Evolutionary conservation across 2,113 vertebrate genomes (phyloP).

Genomic region (Noturus placidus): DNA sequence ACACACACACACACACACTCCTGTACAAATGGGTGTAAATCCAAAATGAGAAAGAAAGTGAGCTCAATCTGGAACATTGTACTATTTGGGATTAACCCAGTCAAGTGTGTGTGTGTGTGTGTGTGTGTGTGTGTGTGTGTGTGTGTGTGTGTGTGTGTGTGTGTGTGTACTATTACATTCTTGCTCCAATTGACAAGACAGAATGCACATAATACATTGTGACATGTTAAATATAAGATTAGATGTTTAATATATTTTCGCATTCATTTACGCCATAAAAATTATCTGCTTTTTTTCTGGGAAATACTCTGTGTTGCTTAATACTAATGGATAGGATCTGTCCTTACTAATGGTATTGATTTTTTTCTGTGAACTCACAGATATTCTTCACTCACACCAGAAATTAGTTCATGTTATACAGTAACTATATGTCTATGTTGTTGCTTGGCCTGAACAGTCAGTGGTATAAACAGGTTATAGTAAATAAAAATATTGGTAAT

Average conservation of each 20-base stretch:
- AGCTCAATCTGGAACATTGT: conserved; percentile 33
- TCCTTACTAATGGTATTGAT: background rate
- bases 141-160: conserved; percentile 7
- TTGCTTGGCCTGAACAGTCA: background rate
- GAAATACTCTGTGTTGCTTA: background rate
- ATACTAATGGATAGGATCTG: background rate
- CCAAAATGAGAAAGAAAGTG: conserved; percentile 42
- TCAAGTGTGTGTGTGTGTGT: conserved; percentile 38
- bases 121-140: conserved; percentile 26
- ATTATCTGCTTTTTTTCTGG: background rate
- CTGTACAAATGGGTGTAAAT: conserved; percentile 34
- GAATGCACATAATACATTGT: background rate
- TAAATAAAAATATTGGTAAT: background rate
- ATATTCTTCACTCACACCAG: background rate
- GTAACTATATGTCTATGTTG: background rate
- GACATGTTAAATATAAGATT: background rate
- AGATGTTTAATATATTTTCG: background rate
- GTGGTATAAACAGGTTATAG: background rate
- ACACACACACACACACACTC: conserved; percentile 28
- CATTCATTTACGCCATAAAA: background rate
- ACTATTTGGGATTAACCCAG: conserved; percentile 49
- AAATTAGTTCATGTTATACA: background rate
- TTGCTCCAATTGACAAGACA: conserved; percentile 24
- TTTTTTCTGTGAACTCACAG: background rate
- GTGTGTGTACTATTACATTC: conserved; percentile 12